These are phyloP conservation scores for Crotophaga sulcirostris DNA, from an alignment of 2,113 vertebrate species.

Conservation along the genomic window DNA sequence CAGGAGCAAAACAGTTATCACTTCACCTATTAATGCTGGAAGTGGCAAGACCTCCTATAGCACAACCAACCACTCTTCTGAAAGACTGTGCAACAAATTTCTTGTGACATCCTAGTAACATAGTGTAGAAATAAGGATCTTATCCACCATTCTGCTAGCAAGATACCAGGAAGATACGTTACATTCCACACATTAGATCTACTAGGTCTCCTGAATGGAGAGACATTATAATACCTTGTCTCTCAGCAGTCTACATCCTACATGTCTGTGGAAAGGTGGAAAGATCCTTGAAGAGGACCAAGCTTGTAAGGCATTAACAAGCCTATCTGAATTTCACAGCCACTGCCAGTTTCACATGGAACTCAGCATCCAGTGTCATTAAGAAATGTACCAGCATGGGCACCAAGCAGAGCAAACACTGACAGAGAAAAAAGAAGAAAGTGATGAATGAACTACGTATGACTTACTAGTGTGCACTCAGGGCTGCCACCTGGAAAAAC, in stretches of 20 bases:
- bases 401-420: not conserved
- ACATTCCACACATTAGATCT: not conserved
- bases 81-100: too few relatives aligned
- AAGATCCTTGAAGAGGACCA: not conserved
- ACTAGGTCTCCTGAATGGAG: not conserved
- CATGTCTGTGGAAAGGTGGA: not conserved
- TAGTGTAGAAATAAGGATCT: not conserved
- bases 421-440: not conserved
- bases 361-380: not conserved
- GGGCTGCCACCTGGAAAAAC: not conserved
- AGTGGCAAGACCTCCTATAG: not conserved
- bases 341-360: not conserved
- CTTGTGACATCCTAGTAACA: too few relatives aligned
- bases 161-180: not conserved
- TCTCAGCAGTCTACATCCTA: not conserved
- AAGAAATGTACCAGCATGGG: not conserved
- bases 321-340: not conserved
- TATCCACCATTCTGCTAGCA: not conserved
- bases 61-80: fast-evolving
- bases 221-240: not conserved
- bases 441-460: not conserved
- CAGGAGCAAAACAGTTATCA: not conserved
- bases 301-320: not conserved
- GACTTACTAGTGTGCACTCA: not conserved
- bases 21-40: not conserved